These are phyloP conservation scores for Zophobas morio DNA, from an alignment of 1,140 invertebrate genomes.

Conservation along the genomic window DNA sequence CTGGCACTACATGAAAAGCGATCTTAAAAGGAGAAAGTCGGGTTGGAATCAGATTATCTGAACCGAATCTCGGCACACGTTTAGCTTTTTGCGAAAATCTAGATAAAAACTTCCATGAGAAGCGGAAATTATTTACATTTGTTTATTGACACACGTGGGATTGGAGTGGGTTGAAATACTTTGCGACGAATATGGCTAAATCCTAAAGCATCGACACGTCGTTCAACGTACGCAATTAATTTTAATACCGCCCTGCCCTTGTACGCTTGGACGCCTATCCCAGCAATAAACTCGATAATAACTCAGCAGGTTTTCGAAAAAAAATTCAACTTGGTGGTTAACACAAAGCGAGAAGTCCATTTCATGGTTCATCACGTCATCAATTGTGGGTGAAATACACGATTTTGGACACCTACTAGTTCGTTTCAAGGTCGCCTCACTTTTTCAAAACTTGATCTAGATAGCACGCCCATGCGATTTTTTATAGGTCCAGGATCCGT, in stretches of 20 bases:
- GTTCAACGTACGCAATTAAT: neutral
- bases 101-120: neutral
- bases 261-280: neutral
- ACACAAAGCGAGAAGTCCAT: too few relatives aligned
- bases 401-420: neutral
- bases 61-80: neutral
- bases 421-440: neutral
- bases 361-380: too few relatives aligned
- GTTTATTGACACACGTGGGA: constrained; percentile 5
- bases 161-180: neutral
- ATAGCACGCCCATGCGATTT: neutral
- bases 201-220: neutral
- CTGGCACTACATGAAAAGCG: constrained; percentile 12
- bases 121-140: constrained; percentile 14
- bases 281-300: neutral
- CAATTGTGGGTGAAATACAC: neutral
- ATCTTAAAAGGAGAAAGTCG: constrained; percentile 14
- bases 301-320: neutral
- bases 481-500: neutral
- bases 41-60: neutral
- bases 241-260: neutral
- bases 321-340: neutral
- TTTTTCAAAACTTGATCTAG: neutral
- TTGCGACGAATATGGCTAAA: constrained; percentile 15
- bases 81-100: neutral